Evolutionary conservation across 2,797 vertebrate species (phyloP).

Genomic region (Lepus townsendii): DNA sequence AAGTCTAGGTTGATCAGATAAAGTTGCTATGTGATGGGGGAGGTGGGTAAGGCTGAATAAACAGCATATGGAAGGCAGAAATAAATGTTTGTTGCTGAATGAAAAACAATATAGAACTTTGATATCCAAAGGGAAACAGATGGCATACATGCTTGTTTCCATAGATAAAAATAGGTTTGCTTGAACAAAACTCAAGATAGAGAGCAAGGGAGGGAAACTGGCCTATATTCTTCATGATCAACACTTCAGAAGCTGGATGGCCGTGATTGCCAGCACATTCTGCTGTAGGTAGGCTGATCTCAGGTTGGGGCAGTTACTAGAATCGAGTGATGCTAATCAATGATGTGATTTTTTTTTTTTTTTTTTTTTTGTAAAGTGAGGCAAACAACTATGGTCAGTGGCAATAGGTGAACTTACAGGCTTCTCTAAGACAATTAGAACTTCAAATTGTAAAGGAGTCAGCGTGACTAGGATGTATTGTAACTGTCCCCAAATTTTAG

Average conservation of each 20-base stretch:
- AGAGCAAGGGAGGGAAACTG: conserved; percentile 8
- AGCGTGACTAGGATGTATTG: background rate
- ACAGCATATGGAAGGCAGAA: conserved; percentile 27
- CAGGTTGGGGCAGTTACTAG: background rate
- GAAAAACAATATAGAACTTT: conserved; percentile 59
- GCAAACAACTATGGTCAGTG: background rate
- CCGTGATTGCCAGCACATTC: background rate
- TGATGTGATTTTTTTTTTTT: background rate
- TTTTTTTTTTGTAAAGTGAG: background rate
- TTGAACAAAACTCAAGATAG: conserved; percentile 57
- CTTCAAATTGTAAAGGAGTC: background rate
- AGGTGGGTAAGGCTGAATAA: background rate
- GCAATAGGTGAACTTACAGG: background rate
- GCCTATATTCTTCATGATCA: background rate
- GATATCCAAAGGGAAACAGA: conserved; percentile 52
- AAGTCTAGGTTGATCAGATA: background rate
- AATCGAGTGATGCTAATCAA: background rate
- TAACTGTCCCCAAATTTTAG: background rate
- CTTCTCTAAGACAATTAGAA: background rate
- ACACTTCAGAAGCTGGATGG: background rate
- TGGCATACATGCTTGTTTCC: conserved; percentile 26
- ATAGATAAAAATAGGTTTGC: conserved; percentile 56
- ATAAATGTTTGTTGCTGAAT: conserved; percentile 60
- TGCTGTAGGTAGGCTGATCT: background rate
- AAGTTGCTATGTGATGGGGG: background rate